These are phyloP conservation scores for Scaptomyza tumidula DNA, from an alignment of 2,888 invertebrate species.

Conservation along the genomic window DNA sequence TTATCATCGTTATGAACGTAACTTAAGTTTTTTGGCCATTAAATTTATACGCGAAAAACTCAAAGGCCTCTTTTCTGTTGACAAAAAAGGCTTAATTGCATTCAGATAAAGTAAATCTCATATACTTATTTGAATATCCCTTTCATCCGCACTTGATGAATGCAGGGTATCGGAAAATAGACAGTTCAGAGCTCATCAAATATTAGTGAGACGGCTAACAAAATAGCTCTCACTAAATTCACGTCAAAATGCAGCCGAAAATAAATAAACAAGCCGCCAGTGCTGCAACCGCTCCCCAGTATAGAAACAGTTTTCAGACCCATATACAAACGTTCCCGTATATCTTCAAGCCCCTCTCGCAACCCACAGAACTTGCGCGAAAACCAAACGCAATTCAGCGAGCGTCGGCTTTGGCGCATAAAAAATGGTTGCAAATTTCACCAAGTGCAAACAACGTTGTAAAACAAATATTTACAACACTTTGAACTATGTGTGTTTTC, in stretches of 20 bases:
- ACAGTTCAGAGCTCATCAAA: slow-evolving; percentile 55
- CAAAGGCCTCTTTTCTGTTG: no score
- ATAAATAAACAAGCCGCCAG: slow-evolving; percentile 54
- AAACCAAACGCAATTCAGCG: slow-evolving; percentile 34
- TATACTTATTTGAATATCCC: no score
- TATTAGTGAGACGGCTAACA: slow-evolving; percentile 70
- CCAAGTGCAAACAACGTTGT: slow-evolving; percentile 72
- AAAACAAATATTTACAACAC: slow-evolving; percentile 76
- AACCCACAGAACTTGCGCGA: neutral
- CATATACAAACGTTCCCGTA: slow-evolving; percentile 17
- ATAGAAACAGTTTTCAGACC: slow-evolving; percentile 35
- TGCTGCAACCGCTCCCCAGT: slow-evolving; percentile 13
- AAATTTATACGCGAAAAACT: no score
- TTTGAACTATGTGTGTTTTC: slow-evolving; percentile 58
- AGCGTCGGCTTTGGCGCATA: slow-evolving; percentile 46
- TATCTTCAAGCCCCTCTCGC: neutral
- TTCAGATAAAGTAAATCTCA: no score
- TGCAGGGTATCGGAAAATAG: slow-evolving; percentile 18
- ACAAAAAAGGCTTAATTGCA: no score
- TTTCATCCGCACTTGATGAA: neutral
- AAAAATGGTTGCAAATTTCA: slow-evolving; percentile 72
- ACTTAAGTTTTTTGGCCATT: no score
- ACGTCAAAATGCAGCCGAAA: slow-evolving; percentile 59
- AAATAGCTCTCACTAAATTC: slow-evolving; percentile 74
- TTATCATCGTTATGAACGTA: no score